These are phyloP conservation scores for Mesodorylaimus sp. DNA, from an alignment of 2,888 invertebrate genomes.

Conservation along the genomic window DNA sequence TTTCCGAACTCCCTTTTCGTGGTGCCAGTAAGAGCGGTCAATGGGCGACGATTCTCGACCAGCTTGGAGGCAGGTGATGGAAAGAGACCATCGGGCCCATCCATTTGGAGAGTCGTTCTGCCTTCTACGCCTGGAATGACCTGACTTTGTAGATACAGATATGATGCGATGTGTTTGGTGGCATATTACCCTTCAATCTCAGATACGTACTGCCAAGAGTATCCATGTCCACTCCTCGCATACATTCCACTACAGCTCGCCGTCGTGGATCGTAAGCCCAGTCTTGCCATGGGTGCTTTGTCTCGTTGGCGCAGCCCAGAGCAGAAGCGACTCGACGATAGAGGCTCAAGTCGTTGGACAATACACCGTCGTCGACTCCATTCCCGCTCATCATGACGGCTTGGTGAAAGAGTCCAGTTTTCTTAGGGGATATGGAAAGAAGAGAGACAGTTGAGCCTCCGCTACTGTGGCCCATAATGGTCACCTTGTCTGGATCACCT, in stretches of 20 bases:
- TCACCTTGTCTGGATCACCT: conserved; percentile 14
- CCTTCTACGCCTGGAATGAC: too few species aligned
- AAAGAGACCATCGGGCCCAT: conserved; percentile 1
- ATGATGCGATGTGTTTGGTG: too few species aligned
- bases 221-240: too few species aligned
- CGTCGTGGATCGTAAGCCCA: too few species aligned
- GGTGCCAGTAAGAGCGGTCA: conserved; percentile 1
- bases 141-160: too few species aligned
- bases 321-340: too few species aligned
- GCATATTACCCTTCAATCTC: too few species aligned
- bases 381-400: conserved; percentile 1
- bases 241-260: too few species aligned
- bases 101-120: too few species aligned
- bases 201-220: too few species aligned
- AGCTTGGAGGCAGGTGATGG: background rate
- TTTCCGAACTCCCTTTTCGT: background rate
- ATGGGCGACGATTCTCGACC: background rate
- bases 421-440: conserved; percentile 1
- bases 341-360: background rate
- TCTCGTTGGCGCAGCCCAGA: too few species aligned
- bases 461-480: conserved; percentile 14
- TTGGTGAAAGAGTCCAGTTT: background rate
- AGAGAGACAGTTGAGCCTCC: conserved; percentile 9
- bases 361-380: background rate
- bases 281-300: too few species aligned